These are phyloP conservation scores for Typhlichthys eigenmanni DNA, from an alignment of 2,797 vertebrate species.

Conservation along the genomic window DNA sequence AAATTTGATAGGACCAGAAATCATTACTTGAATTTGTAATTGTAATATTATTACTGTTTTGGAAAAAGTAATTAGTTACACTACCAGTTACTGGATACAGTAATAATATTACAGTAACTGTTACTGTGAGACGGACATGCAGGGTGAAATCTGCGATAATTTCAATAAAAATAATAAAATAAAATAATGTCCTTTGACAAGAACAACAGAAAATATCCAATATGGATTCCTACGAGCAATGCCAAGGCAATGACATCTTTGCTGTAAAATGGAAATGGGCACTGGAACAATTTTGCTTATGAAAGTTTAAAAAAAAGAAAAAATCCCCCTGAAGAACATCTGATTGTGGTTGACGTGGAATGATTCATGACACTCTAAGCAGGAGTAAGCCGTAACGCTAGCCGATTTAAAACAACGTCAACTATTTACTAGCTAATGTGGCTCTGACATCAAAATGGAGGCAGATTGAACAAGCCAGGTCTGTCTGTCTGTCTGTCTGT, in stretches of 20 bases:
- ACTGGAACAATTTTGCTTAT: too few species aligned
- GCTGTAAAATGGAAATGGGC: too few species aligned
- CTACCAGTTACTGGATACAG: too few species aligned
- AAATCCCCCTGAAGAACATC: constrained; percentile 20
- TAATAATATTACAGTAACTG: too few species aligned
- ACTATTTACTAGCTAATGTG: background rate
- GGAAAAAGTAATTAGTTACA: too few species aligned
- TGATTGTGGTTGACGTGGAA: constrained; percentile 18
- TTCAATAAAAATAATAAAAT: constrained; percentile 46
- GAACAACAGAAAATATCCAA: constrained; percentile 55
- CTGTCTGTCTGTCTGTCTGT: background rate
- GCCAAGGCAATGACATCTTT: constrained; percentile 32
- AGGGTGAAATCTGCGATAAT: constrained; percentile 29
- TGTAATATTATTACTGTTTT: too few species aligned
- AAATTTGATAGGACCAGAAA: too few species aligned
- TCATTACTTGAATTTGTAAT: too few species aligned
- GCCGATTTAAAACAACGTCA: constrained; percentile 15
- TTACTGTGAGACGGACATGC: constrained; percentile 4
- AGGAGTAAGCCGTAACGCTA: constrained; percentile 34
- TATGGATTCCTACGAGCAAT: constrained; percentile 40
- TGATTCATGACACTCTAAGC: constrained; percentile 23
- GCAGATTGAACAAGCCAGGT: constrained; percentile 8
- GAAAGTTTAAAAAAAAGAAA: background rate
- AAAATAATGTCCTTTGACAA: constrained; percentile 52
- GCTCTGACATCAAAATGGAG: constrained; percentile 18